Evolutionary conservation across 2,113 vertebrate species (phyloP), one percentile per base, ranked within the genome.

Genomic region (Chionis minor): DNA sequence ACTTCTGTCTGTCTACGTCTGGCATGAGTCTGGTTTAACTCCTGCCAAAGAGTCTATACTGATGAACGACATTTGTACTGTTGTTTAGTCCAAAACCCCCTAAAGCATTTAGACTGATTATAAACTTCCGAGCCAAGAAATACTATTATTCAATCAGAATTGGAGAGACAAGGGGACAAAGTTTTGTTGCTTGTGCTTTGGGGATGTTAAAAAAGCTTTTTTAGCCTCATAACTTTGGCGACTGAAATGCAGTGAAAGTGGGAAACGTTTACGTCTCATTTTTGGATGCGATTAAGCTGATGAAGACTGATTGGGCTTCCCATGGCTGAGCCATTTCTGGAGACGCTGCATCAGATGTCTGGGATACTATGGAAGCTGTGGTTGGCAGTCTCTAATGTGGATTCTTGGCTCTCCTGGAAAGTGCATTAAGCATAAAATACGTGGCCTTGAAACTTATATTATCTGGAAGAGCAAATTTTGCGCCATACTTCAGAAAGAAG

Each of bases 41-140:
- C 52, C 84, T 94, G 92, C 90, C 90, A 92, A 83, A 91, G 62
- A 93, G 87, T 87, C 81, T 89, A 18, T 80, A 40, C 54, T 85
- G 66, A 78, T 84, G 49, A 94, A 82, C 10, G 65, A 89, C 83
- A 65, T 91, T 95, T 79, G 74, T 88, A 54, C 81, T 45, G 66
- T 54, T 94, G 89, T 94, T 93, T 93, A 65, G 78, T 82, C 67
- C 90, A 81, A 93, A 87, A 12, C 33, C 70, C 78, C 74, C 78
- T 44, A 72, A 91, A 28, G 32, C 74, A 85, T 52, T 96, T 79
- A 73, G 40, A 54, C 70, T 88, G 67, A 94, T 96, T 93, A 95
- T 12, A 88, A 81, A 58, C 30, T 92, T 59, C 54, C 69, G 70
- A 87, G 93, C 81, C 94, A 95, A 70, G 85, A 82, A 88, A 94